A percentile compares a stretch with the other conserved stretches of the same genome.
phyloP scores from a whole-genome alignment of 2,888 invertebrate species.

The Pachydiplax longipennis region DNA sequence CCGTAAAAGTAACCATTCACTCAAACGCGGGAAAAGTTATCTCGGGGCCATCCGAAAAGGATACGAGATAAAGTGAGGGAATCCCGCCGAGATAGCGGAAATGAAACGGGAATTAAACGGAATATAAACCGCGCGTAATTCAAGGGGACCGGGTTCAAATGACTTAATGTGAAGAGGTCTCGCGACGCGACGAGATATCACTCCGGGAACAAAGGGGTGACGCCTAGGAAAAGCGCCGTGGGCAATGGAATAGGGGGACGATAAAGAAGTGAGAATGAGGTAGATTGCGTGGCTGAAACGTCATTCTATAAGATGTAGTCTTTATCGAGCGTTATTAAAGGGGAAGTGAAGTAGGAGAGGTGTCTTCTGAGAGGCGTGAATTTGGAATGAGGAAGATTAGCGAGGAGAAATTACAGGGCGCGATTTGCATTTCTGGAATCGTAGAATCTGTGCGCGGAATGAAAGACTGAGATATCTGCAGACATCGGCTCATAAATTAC shows the following conservation, averaged over 20 bases:
- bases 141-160: not conserved
- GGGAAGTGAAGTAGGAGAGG: not conserved
- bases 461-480: not conserved
- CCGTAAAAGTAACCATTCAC: no score
- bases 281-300: not conserved
- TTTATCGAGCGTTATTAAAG: conserved; percentile 24
- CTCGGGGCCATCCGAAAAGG: not conserved
- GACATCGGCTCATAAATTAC: not conserved
- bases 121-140: not conserved
- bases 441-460: not conserved
- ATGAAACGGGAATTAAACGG: not conserved
- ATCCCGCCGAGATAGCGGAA: not conserved
- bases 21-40: not conserved
- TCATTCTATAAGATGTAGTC: conserved; percentile 13
- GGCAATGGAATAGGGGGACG: not conserved
- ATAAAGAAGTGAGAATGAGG: not conserved
- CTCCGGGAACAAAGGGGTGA: not conserved
- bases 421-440: not conserved
- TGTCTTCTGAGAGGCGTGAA: not conserved
- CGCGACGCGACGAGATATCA: not conserved
- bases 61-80: not conserved
- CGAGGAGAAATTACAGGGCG: not conserved
- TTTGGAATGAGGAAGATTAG: not conserved
- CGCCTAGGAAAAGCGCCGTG: no score
- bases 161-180: not conserved